Base-by-base conservation (phyloP, 2,888 invertebrate genomes). In the Machimus atricapillus region DNA sequence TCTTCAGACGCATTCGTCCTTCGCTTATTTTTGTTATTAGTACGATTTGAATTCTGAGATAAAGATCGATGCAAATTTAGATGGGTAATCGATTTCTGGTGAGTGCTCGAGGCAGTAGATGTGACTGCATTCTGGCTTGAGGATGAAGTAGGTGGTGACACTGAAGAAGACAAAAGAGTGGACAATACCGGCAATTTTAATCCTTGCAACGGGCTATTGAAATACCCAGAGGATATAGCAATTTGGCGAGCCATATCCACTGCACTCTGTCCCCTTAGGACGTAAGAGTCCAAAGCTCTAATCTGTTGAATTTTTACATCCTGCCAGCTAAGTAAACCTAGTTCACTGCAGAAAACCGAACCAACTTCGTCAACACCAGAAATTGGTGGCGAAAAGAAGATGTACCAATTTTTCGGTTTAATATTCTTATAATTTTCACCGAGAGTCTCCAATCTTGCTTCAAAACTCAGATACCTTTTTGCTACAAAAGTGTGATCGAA, bases 391-490 rank as follows among this genome's bases (percentile, higher is more conserved):
- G 52, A 56, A 52, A 81, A 56, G 14, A 81, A 81, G 14, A 81
- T 81, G 34, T 31, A 81, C 81, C 81, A 81, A 52, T 81, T 81
- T 56, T 56, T 81, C 2, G 56, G 81, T 14, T 52, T 27, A 56
- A 81, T 43, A 1, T 5, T n/a, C 94, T 91, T 16, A 91, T 90
- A 79, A 91, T 91, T 37, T 90, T 91, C 1, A 94, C 94, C 94
- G 88, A 94, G 94, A 89, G 94, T 94, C 89, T 95, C 95, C 87
- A 95, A 93, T 90, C 94, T 94, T 6, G 94, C 92, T 90, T 94
- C 93, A 1, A 94, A 94, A 90, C 94, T 94, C 8, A 91, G 92
- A 0, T 93, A 89, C 82, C 91, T 91, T 90, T 94, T 93, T 12
- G 92, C 92, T 89, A 94, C 93, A 23, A 94, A 94, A 90, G 94